Evolutionary conservation across 2,113 vertebrate species (phyloP).

Genomic region (Pachycephala philippinensis): DNA sequence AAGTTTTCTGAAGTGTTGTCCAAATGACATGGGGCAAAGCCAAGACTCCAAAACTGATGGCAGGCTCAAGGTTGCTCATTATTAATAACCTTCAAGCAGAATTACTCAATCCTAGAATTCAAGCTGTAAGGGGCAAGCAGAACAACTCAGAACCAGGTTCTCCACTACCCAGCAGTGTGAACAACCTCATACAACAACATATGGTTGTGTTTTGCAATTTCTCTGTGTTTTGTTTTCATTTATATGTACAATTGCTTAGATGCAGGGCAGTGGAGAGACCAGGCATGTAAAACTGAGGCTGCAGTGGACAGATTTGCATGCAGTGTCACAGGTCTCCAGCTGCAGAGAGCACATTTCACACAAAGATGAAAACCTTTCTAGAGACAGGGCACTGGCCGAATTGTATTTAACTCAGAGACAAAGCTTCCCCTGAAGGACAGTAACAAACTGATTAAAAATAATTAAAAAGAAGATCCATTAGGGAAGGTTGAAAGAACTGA

Average conservation of each 20-base stretch:
- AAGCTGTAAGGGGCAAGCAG: background rate
- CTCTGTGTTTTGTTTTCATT: background rate
- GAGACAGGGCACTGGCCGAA: background rate
- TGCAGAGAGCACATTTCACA: background rate
- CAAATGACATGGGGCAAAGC: background rate
- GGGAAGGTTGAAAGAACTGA: background rate
- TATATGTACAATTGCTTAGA: background rate
- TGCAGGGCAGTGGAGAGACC: background rate
- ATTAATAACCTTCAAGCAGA: background rate
- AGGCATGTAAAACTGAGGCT: background rate
- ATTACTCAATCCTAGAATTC: background rate
- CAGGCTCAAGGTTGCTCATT: background rate
- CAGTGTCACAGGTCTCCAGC: background rate
- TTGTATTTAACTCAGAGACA: background rate
- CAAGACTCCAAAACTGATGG: background rate
- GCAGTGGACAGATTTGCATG: background rate
- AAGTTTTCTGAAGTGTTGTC: background rate
- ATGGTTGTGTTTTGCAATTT: background rate
- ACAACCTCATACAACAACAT: background rate
- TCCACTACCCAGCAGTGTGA: background rate
- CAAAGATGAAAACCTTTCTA: background rate
- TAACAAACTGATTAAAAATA: conserved; percentile 6
- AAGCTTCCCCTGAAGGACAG: background rate
- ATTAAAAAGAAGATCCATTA: conserved; percentile 12
- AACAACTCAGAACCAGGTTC: background rate